phyloP scores from a whole-genome alignment of 2,797 vertebrate genomes.

The Characodon lateralis region DNA sequence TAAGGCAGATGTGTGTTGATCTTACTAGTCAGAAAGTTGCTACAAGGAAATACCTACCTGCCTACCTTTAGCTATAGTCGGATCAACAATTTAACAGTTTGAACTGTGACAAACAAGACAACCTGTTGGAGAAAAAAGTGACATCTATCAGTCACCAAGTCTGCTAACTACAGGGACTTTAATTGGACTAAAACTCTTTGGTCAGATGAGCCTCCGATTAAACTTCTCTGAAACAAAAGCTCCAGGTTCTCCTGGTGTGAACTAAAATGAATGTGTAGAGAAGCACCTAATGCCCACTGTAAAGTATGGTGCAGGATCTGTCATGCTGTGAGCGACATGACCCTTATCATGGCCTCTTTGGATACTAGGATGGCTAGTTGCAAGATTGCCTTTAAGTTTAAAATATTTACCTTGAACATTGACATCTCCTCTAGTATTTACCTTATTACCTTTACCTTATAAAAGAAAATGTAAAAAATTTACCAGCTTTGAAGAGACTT shows the following conservation, averaged over 20 bases:
- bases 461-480: neutral
- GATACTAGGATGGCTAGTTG: neutral
- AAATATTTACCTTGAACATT: neutral
- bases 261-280: neutral
- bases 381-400: neutral
- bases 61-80: no score
- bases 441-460: neutral
- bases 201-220: neutral
- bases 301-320: neutral
- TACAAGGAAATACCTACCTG: no score
- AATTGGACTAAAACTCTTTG: neutral
- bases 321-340: neutral
- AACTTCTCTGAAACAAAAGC: neutral
- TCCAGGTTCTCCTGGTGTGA: no score
- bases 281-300: neutral
- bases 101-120: neutral
- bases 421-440: neutral
- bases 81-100: no score
- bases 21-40: no score
- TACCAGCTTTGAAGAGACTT: neutral
- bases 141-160: neutral
- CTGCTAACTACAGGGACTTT: neutral
- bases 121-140: neutral
- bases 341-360: neutral
- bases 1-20: no score